Base-by-base conservation (phyloP, 2,888 invertebrate species). In the Zygogramma bicolorata region DNA sequence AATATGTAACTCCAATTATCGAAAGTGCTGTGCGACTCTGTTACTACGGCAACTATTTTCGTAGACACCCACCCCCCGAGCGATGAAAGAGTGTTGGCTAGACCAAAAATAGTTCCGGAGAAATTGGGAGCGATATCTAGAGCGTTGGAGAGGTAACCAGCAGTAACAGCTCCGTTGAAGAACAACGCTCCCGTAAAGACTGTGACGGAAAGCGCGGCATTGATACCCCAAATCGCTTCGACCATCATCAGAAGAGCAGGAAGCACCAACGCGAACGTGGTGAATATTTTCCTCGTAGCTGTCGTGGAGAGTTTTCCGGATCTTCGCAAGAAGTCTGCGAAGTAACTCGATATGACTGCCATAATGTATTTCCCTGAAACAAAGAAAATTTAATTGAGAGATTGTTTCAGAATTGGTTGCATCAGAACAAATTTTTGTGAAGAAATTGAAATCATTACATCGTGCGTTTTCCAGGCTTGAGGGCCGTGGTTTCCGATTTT, bases 61-160 rank as follows among this genome's bases (percentile, higher is more conserved):
- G 95, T 93, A 7, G 95, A 95, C 0, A 96, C 84, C 88, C 93
- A 95, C 0, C 96, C 96, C 6, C 95, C 94, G 65, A 94, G 89
- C 0, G 95, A 95, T 0, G 95, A 95, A 68, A 95, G 86, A 0
- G 95, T 95, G 83, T 96, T 96, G n/a, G 95, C 95, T 88, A 96
- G 88, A 42, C 96, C 96, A 85, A 96, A 95, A 75, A 96, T 95
- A 1, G 96, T 96, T 0, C 96, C 94, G 70, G 95, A 94, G 84
- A 95, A 96, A 85, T 95, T 95, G 0, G 96, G 96, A 2, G 96
- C 95, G 80, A 96, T 95, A 81, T 96, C 96, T 25, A 96, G 88
- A 10, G 94, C 95, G 83, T 96, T 96, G 75, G 95, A 93, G 29
- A 95, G 89, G 85, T 95, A 96, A 0, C 96, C 96, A 8, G 94